Evolutionary conservation across 1,140 invertebrate genomes (phyloP).

Genomic region (Orchesella cincta): DNA sequence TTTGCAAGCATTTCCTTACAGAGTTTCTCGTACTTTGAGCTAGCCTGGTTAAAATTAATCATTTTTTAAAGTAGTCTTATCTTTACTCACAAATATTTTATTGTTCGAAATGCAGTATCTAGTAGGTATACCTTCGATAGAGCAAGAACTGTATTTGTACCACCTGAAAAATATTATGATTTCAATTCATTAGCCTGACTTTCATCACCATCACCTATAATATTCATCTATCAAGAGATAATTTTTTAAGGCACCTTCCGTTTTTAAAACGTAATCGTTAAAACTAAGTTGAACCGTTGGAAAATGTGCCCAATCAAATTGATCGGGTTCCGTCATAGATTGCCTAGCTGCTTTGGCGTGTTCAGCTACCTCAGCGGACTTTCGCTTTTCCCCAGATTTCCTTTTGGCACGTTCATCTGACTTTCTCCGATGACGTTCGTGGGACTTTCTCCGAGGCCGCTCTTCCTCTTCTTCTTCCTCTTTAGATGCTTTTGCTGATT

Average conservation of each 20-base stretch:
- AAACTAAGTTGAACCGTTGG: background rate
- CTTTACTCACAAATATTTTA: background rate
- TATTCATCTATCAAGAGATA: background rate
- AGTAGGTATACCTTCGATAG: background rate
- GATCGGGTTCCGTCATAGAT: background rate
- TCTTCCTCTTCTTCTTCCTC: too few relatives aligned
- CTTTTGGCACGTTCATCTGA: too few relatives aligned
- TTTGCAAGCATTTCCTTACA: background rate
- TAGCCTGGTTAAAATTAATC: background rate
- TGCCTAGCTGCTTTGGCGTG: too few relatives aligned
- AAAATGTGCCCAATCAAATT: background rate
- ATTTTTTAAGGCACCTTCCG: background rate
- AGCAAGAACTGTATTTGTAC: background rate
- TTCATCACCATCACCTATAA: background rate
- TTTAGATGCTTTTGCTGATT: too few relatives aligned
- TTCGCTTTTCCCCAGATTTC: too few relatives aligned
- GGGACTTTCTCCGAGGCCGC: too few relatives aligned
- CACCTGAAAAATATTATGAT: background rate
- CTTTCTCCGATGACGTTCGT: too few relatives aligned
- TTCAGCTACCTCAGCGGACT: too few relatives aligned
- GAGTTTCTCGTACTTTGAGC: background rate
- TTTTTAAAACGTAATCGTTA: background rate
- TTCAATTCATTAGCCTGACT: too few relatives aligned
- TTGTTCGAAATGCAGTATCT: background rate
- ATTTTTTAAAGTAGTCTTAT: background rate